phyloP scores from a whole-genome alignment of 2,888 invertebrate genomes.

The Drosophila emarginata region DNA sequence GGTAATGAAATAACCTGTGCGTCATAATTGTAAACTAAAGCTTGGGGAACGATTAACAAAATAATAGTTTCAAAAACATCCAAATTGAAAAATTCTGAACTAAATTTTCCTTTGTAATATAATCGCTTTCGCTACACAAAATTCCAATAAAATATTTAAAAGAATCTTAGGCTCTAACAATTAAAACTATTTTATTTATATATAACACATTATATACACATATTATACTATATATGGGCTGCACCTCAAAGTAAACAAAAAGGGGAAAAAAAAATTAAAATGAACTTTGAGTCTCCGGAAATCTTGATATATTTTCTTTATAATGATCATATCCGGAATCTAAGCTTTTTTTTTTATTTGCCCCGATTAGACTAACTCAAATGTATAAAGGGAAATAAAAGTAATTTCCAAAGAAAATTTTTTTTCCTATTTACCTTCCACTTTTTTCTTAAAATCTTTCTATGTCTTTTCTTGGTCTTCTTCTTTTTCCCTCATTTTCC shows the following conservation, averaged over 20 bases:
- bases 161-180: no score
- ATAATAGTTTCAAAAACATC: no score
- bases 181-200: no score
- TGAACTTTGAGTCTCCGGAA: background rate
- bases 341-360: background rate
- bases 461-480: background rate
- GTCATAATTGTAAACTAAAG: background rate
- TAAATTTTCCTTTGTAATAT: no score
- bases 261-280: background rate
- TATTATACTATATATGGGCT: background rate
- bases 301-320: background rate
- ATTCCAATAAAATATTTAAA: no score
- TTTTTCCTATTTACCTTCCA: no score
- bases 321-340: background rate
- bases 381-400: background rate
- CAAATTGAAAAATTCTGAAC: no score
- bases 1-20: background rate
- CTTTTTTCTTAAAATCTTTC: no score
- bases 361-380: background rate
- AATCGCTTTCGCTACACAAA: no score
- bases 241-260: background rate
- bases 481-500: conserved; percentile 18
- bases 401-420: no score
- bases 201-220: no score
- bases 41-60: no score